Evolutionary conservation across 2,888 invertebrate genomes (phyloP).

Genomic region (Caenorhabditis angaria): DNA sequence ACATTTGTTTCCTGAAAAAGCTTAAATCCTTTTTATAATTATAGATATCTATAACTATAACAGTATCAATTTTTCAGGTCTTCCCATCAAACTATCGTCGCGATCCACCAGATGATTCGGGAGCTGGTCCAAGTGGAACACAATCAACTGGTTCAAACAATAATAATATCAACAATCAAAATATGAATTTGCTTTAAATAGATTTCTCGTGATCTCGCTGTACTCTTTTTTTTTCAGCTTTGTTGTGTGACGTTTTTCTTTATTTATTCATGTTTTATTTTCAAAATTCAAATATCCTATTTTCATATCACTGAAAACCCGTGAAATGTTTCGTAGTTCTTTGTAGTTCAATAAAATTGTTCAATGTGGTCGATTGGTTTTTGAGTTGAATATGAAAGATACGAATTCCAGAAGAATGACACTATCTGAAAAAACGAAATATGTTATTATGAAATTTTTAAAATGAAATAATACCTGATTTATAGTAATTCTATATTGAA

Average conservation of each 20-base stretch:
- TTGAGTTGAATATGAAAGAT: slow-evolving; percentile 82
- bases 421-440: slow-evolving; percentile 75
- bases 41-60: too few species aligned
- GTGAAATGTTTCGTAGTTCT: background rate
- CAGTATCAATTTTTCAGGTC: background rate
- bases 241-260: background rate
- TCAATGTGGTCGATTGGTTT: slow-evolving; percentile 51
- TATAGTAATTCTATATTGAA: slow-evolving; percentile 82
- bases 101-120: slow-evolving; percentile 5
- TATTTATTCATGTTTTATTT: slow-evolving; percentile 1
- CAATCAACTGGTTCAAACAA: background rate
- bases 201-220: background rate
- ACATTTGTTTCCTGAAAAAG: too few species aligned
- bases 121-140: background rate
- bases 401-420: slow-evolving; percentile 87
- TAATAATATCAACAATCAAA: background rate
- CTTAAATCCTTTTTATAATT: too few species aligned
- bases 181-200: background rate
- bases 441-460: background rate
- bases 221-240: too few species aligned
- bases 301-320: background rate
- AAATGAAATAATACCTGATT: slow-evolving; percentile 23
- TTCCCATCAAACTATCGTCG: background rate
- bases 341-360: slow-evolving; percentile 27
- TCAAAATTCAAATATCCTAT: background rate